Evolutionary conservation across 2,888 invertebrate species (phyloP).

Genomic region (Agriopis marginaria): DNA sequence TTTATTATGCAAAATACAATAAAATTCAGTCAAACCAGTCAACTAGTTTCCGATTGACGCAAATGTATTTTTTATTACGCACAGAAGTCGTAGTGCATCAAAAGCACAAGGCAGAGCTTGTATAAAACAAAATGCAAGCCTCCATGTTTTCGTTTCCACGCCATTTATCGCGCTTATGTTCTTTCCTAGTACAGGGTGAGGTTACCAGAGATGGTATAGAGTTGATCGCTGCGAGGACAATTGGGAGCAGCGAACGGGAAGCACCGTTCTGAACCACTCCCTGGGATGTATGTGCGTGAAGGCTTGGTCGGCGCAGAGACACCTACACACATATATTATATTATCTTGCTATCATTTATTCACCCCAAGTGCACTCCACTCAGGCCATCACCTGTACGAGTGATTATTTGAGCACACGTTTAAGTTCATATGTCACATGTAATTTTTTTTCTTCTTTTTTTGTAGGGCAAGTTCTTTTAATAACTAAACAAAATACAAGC

Average conservation of each 20-base stretch:
- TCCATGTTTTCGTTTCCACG: constrained; percentile 4
- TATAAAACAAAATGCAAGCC: not conserved
- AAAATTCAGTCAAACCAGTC: too few species aligned
- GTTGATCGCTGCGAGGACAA: constrained; percentile 73
- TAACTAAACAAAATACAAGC: too few species aligned
- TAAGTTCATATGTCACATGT: too few species aligned
- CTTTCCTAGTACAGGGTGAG: constrained; percentile 45
- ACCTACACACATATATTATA: constrained; percentile 70
- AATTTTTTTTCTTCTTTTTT: too few species aligned
- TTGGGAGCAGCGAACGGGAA: constrained; percentile 70
- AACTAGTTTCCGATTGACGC: too few species aligned
- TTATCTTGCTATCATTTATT: constrained; percentile 36
- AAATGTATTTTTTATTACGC: too few species aligned
- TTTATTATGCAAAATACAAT: too few species aligned
- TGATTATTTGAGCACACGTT: not conserved
- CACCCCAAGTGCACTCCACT: not conserved
- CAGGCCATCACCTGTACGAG: not conserved
- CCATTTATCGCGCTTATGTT: constrained; percentile 26
- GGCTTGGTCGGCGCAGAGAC: constrained; percentile 72
- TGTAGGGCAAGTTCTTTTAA: too few species aligned
- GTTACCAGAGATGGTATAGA: constrained; percentile 80
- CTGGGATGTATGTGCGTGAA: constrained; percentile 72
- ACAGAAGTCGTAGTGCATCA: not conserved
- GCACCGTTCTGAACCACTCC: constrained; percentile 74
- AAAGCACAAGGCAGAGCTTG: not conserved